A percentile compares a stretch with the other conserved stretches of the same genome.
Conservation (phyloP, 2,797 vertebrate species). For the Psittacula echo region DNA sequence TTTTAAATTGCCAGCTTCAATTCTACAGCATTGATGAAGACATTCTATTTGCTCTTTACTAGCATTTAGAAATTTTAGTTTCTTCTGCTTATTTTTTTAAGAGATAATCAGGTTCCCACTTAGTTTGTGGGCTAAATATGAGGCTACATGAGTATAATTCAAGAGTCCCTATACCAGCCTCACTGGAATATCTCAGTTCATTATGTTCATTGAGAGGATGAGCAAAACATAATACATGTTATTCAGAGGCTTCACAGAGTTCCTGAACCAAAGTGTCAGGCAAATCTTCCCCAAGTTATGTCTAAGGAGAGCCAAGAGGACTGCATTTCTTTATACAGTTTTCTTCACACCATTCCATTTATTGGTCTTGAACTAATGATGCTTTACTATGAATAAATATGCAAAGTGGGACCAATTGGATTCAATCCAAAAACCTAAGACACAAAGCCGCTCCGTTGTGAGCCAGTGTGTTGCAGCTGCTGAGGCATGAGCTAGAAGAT, state of each 20-base stretch:
- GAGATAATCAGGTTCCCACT: neutral
- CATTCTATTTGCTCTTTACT: neutral
- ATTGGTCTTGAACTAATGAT: slow-evolving; percentile 8
- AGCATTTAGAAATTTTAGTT: neutral
- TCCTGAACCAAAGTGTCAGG: neutral
- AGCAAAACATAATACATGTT: neutral
- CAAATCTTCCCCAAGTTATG: neutral
- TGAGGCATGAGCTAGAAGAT: neutral
- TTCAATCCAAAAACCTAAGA: neutral
- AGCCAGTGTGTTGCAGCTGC: slow-evolving; percentile 20
- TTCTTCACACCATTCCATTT: slow-evolving; percentile 12
- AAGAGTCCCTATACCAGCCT: neutral
- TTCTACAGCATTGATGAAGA: neutral
- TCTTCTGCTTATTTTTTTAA: neutral
- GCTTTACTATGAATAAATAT: slow-evolving; percentile 39
- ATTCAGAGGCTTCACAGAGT: neutral
- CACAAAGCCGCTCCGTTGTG: slow-evolving; percentile 32
- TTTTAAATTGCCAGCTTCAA: neutral
- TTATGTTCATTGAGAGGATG: neutral
- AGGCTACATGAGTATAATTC: neutral
- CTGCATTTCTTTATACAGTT: neutral
- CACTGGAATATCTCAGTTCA: neutral
- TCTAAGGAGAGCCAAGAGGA: neutral
- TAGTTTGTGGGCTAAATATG: neutral
- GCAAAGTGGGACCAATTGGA: slow-evolving; percentile 3